Base-by-base conservation (phyloP, 2,888 invertebrate genomes). In the Cerceris rybyensis region DNA sequence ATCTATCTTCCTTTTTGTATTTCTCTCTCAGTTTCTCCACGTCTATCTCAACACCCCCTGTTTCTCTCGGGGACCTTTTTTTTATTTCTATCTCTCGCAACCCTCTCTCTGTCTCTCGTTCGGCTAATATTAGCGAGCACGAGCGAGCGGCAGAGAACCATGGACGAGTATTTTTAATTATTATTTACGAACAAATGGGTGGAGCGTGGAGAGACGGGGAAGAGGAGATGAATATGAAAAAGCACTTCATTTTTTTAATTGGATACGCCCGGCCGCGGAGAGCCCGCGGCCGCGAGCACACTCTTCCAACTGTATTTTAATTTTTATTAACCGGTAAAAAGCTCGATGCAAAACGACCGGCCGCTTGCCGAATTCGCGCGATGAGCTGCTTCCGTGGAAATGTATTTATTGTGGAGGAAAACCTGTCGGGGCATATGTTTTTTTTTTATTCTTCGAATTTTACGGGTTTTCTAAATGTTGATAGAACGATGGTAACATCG, bases 181-280 rank as follows among this genome's bases (percentile, higher is more conserved):
- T 89, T 90, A 90, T 90, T 90, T 88, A 84, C 87, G 86, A 87
- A 89, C 88, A 89, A 89, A 89, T 88, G 87, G 83, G 73, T 73
- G 70, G 69, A 54, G 68, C 58, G 52, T 72, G 59, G 75, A 69
- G 74, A 61, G 54, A 66, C 70, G 69, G 75, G 17, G 68, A 64
- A 68, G 67, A 64, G 75, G 66, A 72, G 75, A 86, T 87, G 90
- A 90, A 90, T 90, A 90, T 90, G 89, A 91, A 91, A 90, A 90
- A 90, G 89, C 89, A 89, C 89, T 89, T 89, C 88, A 88, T 90
- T 90, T 89, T 87, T 90, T 89, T 83, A 90, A 91, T 91, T 89
- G 89, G 84, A 89, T 87, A 86, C 87, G 84, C 76, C 79, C 78
- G 80, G 80, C 81, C 75, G 81, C 74, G 41, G 80, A 72, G 75